Percentiles rank a stretch among this genome's conserved stretches.
phyloP scores from a whole-genome alignment of 2,888 invertebrate genomes.

The Gasteruption jaculator region DNA sequence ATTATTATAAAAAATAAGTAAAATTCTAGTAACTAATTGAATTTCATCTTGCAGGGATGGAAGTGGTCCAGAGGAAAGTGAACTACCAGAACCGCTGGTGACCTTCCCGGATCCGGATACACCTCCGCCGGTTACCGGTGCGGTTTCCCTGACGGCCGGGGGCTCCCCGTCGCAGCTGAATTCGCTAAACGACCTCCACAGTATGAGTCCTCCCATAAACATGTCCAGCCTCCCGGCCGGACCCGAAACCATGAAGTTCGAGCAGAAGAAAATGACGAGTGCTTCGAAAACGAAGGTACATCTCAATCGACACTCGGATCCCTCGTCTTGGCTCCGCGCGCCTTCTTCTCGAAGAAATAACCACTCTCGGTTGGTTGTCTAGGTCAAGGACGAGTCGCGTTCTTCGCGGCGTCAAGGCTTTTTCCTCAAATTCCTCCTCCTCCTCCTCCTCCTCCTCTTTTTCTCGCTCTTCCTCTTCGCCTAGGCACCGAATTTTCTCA shows the following conservation, averaged over 20 bases:
- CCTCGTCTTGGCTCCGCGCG: too few species aligned
- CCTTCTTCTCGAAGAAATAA: too few species aligned
- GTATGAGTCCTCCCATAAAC: slow-evolving; percentile 42
- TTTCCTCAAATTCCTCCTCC: too few species aligned
- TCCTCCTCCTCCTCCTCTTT: too few species aligned
- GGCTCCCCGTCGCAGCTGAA: slow-evolving; percentile 51
- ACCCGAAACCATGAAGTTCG: slow-evolving; percentile 71
- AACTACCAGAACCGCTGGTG: slow-evolving; percentile 63
- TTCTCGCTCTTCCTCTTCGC: slow-evolving; percentile 11
- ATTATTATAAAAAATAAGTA: too few species aligned
- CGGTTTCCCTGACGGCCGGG: slow-evolving; percentile 46
- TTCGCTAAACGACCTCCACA: slow-evolving; percentile 44
- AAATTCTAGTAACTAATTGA: neutral
- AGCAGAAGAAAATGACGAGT: slow-evolving; percentile 78
- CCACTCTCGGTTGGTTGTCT: slow-evolving; percentile 24
- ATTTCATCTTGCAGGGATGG: slow-evolving; percentile 34
- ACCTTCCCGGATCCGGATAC: slow-evolving; percentile 80
- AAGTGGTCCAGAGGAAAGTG: slow-evolving; percentile 39
- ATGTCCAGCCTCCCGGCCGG: slow-evolving; percentile 39
- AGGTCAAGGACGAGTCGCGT: slow-evolving; percentile 33
- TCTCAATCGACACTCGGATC: neutral
- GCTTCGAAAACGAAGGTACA: slow-evolving; percentile 69
- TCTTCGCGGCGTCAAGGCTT: too few species aligned
- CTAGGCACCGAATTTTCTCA: neutral
- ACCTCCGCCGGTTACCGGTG: slow-evolving; percentile 57